Conservation (phyloP, 1,140 invertebrate species). For the Dreissena rostriformis region DNA sequence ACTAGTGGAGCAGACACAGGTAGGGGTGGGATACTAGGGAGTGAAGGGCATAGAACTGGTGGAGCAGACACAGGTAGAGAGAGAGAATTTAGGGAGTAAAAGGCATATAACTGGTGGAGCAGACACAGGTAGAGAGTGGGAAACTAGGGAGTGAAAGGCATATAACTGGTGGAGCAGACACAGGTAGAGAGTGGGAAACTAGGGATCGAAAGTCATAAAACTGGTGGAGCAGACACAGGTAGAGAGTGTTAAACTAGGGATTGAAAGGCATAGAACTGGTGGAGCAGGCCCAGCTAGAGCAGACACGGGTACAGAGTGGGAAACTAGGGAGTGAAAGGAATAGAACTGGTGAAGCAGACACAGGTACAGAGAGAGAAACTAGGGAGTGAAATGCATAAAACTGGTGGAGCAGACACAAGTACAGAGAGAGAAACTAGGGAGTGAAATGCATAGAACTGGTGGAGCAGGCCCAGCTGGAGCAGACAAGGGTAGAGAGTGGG, state of each 20-base stretch:
- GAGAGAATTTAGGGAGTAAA: conserved; percentile 64
- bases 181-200: conserved; percentile 86
- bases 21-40: no score
- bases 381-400: conserved; percentile 81
- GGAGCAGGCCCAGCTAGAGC: conserved; percentile 88
- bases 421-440: conserved; percentile 85
- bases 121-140: conserved; percentile 87
- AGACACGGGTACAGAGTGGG: no score
- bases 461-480: conserved; percentile 90
- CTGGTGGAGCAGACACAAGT: conserved; percentile 87
- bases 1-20: conserved; percentile 88
- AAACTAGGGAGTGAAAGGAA: no score
- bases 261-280: conserved; percentile 87
- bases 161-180: no score
- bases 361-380: no score
- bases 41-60: conserved; percentile 83
- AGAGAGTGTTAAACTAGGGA: no score
- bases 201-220: conserved; percentile 88
- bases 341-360: conserved; percentile 84
- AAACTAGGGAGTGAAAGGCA: no score
- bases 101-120: conserved; percentile 87
- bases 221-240: conserved; percentile 61
- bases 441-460: conserved; percentile 88
- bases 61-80: conserved; percentile 74
- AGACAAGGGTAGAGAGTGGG: no score